Base-by-base conservation (phyloP, 2,113 vertebrate species). In the Pluvianellus socialis region DNA sequence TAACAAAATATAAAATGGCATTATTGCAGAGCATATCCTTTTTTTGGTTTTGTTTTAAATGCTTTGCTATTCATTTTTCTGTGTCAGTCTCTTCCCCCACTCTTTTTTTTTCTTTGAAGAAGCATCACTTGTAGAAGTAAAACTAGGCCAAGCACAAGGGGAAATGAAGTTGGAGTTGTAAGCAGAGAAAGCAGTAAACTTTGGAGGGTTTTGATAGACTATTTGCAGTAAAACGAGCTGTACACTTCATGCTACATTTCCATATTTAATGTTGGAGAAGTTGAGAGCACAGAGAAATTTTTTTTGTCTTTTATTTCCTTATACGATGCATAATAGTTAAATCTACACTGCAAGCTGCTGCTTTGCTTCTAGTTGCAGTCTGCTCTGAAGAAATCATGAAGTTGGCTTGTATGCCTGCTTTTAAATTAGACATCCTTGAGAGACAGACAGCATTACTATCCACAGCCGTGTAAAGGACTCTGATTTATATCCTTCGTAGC, bases 201-300 rank as follows among this genome's bases (percentile, higher is more conserved):
- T 47, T 5, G 66, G 38, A 50, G 70, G 59, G 9, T 33, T 85
- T 50, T 35, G 65, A 14, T 3, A 3, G 86, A 56, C 22, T 4
- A 33, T 28, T 26, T 79, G 79, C 70, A 82, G 12, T 40, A 17
- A 27, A 52, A 52, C 5, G 6, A 74, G 70, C 83, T 44, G 40
- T 49, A 9, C 4, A 0, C 38, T 47, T 12, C 12, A 0, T 15
- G 56, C 71, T 65, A 4, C 52, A 4, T 74, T 58, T 33, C 52
- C 71, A 14, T 32, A 14, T 61, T n/a, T 76, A 47, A 35, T 26
- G 71, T 16, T 59, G 61, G 30, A 74, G 45, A 9, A 79, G 84
- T 21, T 76, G 72, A 76, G 13, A 19, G 71, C 47, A n/a, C 7
- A 49, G 81, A 30, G 72, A 18, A 58, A 58, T 52, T 44, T n/a